Percentiles rank a stretch among this genome's conserved stretches.
Conservation (phyloP, 2,797 vertebrate genomes). For the Gobionotothen gibberifrons region DNA sequence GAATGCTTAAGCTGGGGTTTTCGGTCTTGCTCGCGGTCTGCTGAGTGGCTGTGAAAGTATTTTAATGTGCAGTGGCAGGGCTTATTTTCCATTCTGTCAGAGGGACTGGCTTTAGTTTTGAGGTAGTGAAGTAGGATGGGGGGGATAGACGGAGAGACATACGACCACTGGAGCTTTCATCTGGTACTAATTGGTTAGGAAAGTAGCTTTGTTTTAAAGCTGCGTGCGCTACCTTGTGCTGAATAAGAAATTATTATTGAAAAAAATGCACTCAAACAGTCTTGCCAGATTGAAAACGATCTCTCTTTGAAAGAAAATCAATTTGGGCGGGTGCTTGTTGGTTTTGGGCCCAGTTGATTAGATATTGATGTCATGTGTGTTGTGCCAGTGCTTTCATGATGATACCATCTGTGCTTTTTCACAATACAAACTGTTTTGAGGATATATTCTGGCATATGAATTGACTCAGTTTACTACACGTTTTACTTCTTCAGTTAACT, state of each 20-base stretch:
- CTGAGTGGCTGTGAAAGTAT: conserved; percentile 71
- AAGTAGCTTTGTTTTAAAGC: conserved; percentile 54
- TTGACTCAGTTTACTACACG: neutral
- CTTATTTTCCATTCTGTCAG: conserved; percentile 83
- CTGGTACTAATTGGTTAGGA: conserved; percentile 73
- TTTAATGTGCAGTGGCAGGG: conserved; percentile 71
- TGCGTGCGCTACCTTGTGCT: conserved; percentile 37
- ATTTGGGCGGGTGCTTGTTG: conserved; percentile 53
- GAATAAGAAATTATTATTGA: conserved; percentile 32
- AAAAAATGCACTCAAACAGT: conserved; percentile 28
- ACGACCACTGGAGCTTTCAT: conserved; percentile 61
- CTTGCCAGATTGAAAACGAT: conserved; percentile 66
- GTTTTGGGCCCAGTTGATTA: conserved; percentile 58
- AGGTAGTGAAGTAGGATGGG: conserved; percentile 44
- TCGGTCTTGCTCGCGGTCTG: conserved; percentile 63
- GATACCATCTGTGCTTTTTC: conserved; percentile 48
- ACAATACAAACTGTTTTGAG: conserved; percentile 36
- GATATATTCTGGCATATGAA: conserved; percentile 34
- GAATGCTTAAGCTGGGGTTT: conserved; percentile 81
- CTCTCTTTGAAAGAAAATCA: conserved; percentile 67
- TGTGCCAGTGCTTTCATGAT: conserved; percentile 63
- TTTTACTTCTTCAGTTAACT: conserved; percentile 5
- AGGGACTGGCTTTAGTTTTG: conserved; percentile 59
- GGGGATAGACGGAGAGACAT: conserved; percentile 20
- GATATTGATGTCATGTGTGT: conserved; percentile 58